phyloP scores from a whole-genome alignment of 2,888 invertebrate genomes.

The Poecilobothrus nobilitatus region DNA sequence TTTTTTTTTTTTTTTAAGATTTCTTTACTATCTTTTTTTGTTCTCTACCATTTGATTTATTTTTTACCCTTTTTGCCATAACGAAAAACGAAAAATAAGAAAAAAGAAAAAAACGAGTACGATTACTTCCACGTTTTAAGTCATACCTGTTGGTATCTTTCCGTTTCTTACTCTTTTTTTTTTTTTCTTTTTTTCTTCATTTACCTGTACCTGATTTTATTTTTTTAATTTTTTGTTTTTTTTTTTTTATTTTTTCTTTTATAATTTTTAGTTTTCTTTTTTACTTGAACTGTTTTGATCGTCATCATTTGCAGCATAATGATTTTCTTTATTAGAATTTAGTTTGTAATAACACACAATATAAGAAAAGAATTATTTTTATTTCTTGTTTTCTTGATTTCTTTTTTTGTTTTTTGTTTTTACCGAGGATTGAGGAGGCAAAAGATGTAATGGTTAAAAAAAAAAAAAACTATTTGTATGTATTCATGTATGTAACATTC shows the following conservation, averaged over 20 bases:
- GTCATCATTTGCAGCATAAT: conserved; percentile 3
- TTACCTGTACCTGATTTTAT: too few species aligned
- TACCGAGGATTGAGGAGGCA: too few species aligned
- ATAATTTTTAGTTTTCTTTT: not conserved
- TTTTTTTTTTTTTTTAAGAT: too few species aligned
- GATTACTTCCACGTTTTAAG: conserved; percentile 1
- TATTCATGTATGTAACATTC: too few species aligned
- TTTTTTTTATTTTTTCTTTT: not conserved
- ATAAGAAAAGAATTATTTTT: not conserved
- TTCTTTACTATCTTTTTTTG: not conserved
- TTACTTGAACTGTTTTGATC: not conserved
- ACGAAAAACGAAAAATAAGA: not conserved
- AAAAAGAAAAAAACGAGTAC: not conserved
- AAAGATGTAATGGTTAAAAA: too few species aligned
- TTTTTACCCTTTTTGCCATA: not conserved
- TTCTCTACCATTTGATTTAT: not conserved
- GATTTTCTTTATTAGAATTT: not conserved
- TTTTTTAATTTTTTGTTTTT: not conserved
- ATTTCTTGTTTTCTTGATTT: not conserved
- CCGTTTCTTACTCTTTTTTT: too few species aligned
- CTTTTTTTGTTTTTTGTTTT: not conserved
- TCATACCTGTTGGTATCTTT: conserved; percentile 1
- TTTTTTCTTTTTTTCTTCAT: not conserved
- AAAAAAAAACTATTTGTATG: too few species aligned
- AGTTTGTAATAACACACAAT: not conserved